These are phyloP conservation scores for Eurytoma californica DNA, from an alignment of 2,888 invertebrate species.

Conservation along the genomic window DNA sequence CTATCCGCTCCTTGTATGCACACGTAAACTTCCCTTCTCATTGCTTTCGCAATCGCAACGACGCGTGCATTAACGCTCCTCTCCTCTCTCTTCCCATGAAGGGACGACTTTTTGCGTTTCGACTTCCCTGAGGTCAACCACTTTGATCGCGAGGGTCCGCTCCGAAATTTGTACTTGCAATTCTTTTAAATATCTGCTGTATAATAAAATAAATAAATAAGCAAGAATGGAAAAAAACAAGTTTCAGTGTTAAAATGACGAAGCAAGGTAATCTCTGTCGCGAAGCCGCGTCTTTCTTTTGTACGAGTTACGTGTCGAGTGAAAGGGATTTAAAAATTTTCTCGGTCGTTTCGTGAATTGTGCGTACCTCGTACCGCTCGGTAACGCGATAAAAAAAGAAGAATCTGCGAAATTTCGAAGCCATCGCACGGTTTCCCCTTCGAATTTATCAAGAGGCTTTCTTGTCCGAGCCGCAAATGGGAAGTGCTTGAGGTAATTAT, in stretches of 20 bases:
- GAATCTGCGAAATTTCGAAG: constrained; percentile 4
- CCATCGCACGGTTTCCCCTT: constrained; percentile 7
- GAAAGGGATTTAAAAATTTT: neutral
- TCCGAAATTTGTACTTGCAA: too few relatives aligned
- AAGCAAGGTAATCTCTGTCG: too few relatives aligned
- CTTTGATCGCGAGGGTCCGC: too few relatives aligned
- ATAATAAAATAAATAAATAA: too few relatives aligned
- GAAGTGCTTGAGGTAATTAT: constrained; percentile 32
- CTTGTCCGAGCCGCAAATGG: constrained; percentile 3
- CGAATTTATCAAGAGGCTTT: constrained; percentile 19
- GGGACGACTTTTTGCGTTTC: too few relatives aligned
- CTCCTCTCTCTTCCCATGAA: neutral
- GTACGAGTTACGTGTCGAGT: too few relatives aligned
- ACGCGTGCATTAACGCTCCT: neutral
- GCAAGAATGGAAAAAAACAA: too few relatives aligned
- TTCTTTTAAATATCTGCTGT: too few relatives aligned
- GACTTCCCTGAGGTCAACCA: too few relatives aligned
- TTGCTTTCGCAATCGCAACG: neutral
- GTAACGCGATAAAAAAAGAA: constrained; percentile 9
- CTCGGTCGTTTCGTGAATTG: constrained; percentile 14
- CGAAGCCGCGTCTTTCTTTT: too few relatives aligned
- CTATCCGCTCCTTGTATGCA: neutral
- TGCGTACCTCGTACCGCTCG: constrained; percentile 1
- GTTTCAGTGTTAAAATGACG: too few relatives aligned
- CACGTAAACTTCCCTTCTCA: neutral